Evolutionary conservation across 2,888 invertebrate species (phyloP), one percentile per base, ranked within the genome.

Genomic region (Calameuta filiformis): DNA sequence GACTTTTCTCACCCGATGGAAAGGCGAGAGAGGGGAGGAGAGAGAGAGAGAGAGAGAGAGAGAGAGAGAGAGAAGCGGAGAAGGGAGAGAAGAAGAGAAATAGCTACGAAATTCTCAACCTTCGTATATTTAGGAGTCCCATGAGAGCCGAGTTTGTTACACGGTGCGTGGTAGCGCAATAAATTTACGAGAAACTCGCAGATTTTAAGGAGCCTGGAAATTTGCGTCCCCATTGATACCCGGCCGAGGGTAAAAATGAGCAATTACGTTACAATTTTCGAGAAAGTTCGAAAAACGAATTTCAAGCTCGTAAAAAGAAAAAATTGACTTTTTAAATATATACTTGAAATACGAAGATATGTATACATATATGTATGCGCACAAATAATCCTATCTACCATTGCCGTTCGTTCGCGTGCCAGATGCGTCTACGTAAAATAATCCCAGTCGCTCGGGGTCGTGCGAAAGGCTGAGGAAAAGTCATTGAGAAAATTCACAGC

Each of bases 111-210:
- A 56, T 56, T 56, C 56, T 56, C 23, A 23, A 56, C 23, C 68
- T 35, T 68, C 75, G 75, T 33, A 56, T 75, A 75, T 68, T 68
- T 68, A 75, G 34, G 75, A 75, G 56, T 68, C 75, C 79, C 68
- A 75, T 30, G 71, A 15, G 71, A 74, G 73, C 75, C 68, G 68
- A 75, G 79, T 76, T 79, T 75, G 79, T 83, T 83, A 81, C 83
- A 83, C 82, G 82, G 77, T 80, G 79, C 81, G 81, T 78, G 83
- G 78, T 83, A 31, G 33, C 77, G 80, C 73, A 73, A 80, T 80
- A 83, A 83, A 83, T 83, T 79, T 15, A 31, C 31, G 71, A 31
- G 71, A 71, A 71, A 71, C 31, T 33, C 31, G 71, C 33, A 30
- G 71, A 33, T 71, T 33, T 71, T 30, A 71, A 56, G 56, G 56